Evolutionary conservation across 1,140 invertebrate species (phyloP), one percentile per base, ranked within the genome.

Genomic region (Zaprionus africanus): DNA sequence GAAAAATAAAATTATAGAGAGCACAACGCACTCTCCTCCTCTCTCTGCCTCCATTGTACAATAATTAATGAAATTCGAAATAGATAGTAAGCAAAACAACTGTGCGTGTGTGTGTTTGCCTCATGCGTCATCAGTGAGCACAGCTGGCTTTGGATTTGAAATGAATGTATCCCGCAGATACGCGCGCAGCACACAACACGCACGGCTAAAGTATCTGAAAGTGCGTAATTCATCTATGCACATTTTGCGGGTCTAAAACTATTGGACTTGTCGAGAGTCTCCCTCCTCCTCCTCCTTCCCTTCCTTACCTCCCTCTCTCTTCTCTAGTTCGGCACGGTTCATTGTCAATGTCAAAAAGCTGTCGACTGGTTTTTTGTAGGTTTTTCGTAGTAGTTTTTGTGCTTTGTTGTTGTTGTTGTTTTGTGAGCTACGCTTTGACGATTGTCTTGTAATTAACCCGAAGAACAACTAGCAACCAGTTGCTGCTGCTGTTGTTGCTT

Each of bases 341-440:
- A 86, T 68, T 86, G 85, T 87, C 84, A 87, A 87, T 88, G 84
- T 84, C 84, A 87, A 71, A 83, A 73, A 59, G 68, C 67, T 72
- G 63, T 78, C 24, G 69, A 63, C 81, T 87, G 82, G 79, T 62
- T 81, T 74, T 60, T 59, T 58, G 41, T 46, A 43, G 41, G 41
- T 43, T 58, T 59, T 72, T 57, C 36, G 64, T 51, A 28, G 15
- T 36, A 49, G 58, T 51, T 62, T 63, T 63, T 54, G 13, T 34
- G 26, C 28, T 64, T 60, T 54, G 31, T 31, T 11, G 31, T 31
- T 31, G 31, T 34, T 34, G 31, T 34, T 34, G 31, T 53, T 66
- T 26, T 67, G 81, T 77, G 66, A 82, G 75, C 71, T 71, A 51
- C 53, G 58, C 46, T 62, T 85, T 78, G 57, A 84, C 81, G 81